Evolutionary conservation across 2,888 invertebrate genomes (phyloP).

Genomic region (Drosophila ezoana): DNA sequence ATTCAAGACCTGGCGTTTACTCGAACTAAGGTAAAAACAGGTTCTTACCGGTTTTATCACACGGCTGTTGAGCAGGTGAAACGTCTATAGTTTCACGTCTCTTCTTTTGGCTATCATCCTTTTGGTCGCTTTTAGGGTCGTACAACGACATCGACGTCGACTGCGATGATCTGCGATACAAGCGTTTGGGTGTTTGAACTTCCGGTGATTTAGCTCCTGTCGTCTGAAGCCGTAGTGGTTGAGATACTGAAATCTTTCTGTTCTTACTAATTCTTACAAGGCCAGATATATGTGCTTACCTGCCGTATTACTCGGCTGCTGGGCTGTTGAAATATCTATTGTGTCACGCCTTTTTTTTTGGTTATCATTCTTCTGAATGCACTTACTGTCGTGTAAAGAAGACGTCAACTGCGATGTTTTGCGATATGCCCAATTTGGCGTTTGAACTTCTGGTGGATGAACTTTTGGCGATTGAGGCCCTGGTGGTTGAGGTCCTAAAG

Average conservation of each 20-base stretch:
- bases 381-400: neutral
- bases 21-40: no score
- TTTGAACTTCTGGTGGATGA: neutral
- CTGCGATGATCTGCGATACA: neutral
- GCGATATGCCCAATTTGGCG: neutral
- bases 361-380: neutral
- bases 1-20: neutral
- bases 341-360: no score
- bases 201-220: neutral
- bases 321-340: neutral
- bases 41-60: no score
- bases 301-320: neutral
- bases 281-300: neutral
- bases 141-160: neutral
- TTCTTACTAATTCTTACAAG: no score
- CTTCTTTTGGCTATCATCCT: no score
- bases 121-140: no score
- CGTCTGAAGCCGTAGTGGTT: neutral
- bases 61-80: no score
- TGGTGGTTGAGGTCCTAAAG: neutral
- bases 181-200: neutral
- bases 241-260: neutral
- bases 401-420: neutral
- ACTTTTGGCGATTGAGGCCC: neutral
- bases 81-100: no score